Conservation (phyloP, 2,113 vertebrate species). For the Tauraco erythrolophus region DNA sequence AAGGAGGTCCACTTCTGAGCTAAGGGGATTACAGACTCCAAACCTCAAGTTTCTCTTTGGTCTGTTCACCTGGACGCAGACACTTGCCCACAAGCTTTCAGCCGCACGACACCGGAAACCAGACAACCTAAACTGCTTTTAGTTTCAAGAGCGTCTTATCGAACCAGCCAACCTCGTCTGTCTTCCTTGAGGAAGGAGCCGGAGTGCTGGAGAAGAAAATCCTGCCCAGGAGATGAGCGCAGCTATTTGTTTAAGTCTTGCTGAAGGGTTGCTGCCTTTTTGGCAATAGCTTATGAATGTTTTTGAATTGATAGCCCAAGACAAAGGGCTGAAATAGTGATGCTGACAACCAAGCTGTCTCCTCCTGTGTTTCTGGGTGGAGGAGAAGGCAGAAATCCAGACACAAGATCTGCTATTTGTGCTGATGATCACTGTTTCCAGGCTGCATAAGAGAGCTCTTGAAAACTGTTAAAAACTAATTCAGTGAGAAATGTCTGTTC, state of each 20-base stretch:
- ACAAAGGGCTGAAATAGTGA: not conserved
- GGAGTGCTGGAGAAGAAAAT: not conserved
- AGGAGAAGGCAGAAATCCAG: not conserved
- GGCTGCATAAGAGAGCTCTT: not conserved
- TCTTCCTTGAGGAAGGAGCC: not conserved
- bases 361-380: not conserved
- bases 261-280: not conserved
- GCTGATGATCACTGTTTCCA: not conserved
- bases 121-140: not conserved
- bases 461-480: conserved; percentile 38
- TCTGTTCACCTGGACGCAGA: not conserved
- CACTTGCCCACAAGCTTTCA: not conserved
- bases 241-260: not conserved
- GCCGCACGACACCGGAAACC: not conserved
- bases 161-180: not conserved
- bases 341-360: not conserved
- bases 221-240: not conserved
- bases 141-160: not conserved
- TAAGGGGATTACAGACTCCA: not conserved
- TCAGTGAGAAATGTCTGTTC: conserved; percentile 44
- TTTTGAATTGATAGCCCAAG: not conserved
- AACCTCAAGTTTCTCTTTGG: not conserved
- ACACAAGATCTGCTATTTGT: not conserved
- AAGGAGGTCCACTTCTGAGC: not conserved
- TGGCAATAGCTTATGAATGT: not conserved